A percentile compares a stretch with the other conserved stretches of the same genome.
Conservation (phyloP, 2,888 invertebrate species). For the Pyrrhia umbra region DNA sequence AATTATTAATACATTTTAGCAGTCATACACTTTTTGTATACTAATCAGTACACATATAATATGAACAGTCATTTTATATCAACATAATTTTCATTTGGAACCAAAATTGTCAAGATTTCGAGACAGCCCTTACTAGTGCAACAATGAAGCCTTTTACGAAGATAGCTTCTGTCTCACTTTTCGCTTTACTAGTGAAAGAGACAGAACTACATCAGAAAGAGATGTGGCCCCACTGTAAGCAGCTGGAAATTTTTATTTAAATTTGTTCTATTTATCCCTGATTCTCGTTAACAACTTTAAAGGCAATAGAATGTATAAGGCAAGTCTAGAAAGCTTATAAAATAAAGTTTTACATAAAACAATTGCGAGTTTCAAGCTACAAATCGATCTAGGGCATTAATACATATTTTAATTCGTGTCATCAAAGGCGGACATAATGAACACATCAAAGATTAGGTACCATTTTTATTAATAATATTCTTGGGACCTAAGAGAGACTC, state of each 20-base stretch:
- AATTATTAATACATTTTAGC: conserved; percentile 35
- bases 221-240: conserved; percentile 54
- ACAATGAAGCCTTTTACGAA: conserved; percentile 39
- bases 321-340: conserved; percentile 22
- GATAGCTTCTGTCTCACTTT: conserved; percentile 33
- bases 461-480: conserved; percentile 14
- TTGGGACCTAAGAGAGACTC: conserved; percentile 37
- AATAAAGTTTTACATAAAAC: conserved; percentile 23
- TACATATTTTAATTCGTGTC: conserved; percentile 29
- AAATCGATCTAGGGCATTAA: conserved; percentile 16
- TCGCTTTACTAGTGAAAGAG: conserved; percentile 42
- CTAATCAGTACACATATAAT: conserved; percentile 7
- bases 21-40: conserved; percentile 34
- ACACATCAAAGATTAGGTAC: conserved; percentile 45
- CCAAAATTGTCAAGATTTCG: conserved; percentile 42
- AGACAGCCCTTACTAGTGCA: conserved; percentile 62
- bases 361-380: conserved; percentile 23
- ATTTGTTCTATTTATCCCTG: conserved; percentile 19
- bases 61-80: conserved; percentile 8
- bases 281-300: conserved; percentile 22
- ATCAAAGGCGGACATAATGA: conserved; percentile 45
- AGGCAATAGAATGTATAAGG: conserved; percentile 10
- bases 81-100: conserved; percentile 14
- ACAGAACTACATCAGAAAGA: conserved; percentile 22
- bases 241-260: conserved; percentile 17